These are phyloP conservation scores for Phengaris alcon DNA, from an alignment of 2,888 invertebrate species.

Conservation along the genomic window DNA sequence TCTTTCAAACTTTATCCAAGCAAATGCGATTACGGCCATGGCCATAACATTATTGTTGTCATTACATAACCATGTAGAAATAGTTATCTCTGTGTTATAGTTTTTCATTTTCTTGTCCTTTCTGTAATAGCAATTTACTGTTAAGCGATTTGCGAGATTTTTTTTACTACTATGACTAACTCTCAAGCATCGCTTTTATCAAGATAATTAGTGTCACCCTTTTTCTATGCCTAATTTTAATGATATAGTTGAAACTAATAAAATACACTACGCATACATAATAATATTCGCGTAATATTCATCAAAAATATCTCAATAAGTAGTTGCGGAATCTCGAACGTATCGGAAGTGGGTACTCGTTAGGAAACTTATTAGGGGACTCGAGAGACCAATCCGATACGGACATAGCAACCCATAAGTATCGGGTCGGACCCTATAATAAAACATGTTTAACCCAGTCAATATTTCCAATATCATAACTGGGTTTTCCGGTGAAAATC, in stretches of 20 bases:
- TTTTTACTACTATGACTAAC: too few relatives aligned
- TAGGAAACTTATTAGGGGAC: conserved; percentile 33
- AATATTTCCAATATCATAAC: conserved; percentile 1
- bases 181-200: too few relatives aligned
- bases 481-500: neutral
- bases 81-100: too few relatives aligned
- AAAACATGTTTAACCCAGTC: conserved; percentile 5
- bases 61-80: too few relatives aligned
- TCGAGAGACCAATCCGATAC: conserved; percentile 31
- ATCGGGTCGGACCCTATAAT: conserved; percentile 3
- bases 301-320: conserved; percentile 27
- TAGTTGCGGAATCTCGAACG: conserved; percentile 30
- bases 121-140: too few relatives aligned
- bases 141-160: too few relatives aligned
- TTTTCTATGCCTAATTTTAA: too few relatives aligned
- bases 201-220: too few relatives aligned
- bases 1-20: neutral
- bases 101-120: too few relatives aligned
- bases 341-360: conserved; percentile 34
- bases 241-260: neutral
- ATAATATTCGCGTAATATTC: neutral
- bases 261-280: neutral
- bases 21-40: too few relatives aligned
- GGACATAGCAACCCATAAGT: conserved; percentile 19
- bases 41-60: too few relatives aligned